Base-by-base conservation (phyloP, 2,113 vertebrate genomes). In the Hippoglossus stenolepis region DNA sequence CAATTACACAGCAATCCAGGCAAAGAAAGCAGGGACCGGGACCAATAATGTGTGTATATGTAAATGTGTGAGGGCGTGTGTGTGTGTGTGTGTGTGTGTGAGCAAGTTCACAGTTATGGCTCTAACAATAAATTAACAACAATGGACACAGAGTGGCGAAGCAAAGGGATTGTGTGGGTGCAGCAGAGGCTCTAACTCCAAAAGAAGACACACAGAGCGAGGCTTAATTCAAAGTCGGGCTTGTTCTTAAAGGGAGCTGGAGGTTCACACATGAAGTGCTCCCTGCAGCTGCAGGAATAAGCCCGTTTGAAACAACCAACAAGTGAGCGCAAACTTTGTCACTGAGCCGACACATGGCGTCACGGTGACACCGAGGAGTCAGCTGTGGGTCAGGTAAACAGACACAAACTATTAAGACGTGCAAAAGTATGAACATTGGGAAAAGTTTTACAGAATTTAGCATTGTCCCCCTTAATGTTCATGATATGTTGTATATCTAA, bases 1-100 rank as follows among this genome's bases (percentile, higher is more conserved):
- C 82, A 86, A 92, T 93, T 92, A 89, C 78, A 85, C 67, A 73
- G 72, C 67, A 71, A 89, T 79, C 45, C 85, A 85, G 80, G 83
- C 89, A 86, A 86, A 73, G 65, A 66, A 77, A 68, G 74, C 65
- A 70, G 68, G 24, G 62, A 57, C 61, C 65, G 31, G 68, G 82
- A 20, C 76, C 67, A 77, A 64, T 62, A 77, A 75, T 69, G 65
- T 72, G 65, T 79, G 72, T 51, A 35, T 74, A 80, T 77, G 68
- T 65, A 69, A 51, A 70, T 49, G 4, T 83, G 21, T 57, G 31
- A 21, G n/a, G 64, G 24, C 31, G 65, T 58, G 35, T 28, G 23
- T 70, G 24, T 43, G 65, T 61, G 21, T 28, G 23, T 53, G 63
- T 79, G 28, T 23, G 24, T 60, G 20, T 11, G 2, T 45, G 63